These are phyloP conservation scores for Adelosebastes latens DNA, from an alignment of 2,797 vertebrate genomes.

Conservation along the genomic window DNA sequence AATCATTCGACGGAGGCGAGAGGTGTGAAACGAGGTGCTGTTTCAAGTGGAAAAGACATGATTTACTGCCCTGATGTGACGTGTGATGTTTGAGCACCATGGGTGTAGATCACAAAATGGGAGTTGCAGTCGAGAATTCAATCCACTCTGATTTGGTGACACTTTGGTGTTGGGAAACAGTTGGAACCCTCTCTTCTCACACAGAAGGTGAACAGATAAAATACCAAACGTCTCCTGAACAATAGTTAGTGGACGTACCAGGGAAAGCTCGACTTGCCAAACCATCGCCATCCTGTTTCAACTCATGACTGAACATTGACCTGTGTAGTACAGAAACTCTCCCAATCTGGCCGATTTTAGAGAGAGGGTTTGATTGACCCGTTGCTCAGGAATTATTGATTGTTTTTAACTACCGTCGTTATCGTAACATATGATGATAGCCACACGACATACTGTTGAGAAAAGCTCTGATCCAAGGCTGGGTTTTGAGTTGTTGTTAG, in stretches of 20 bases:
- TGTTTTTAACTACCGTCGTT: not conserved
- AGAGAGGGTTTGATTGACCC: not conserved
- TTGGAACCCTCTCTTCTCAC: not conserved
- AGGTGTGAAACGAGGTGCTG: constrained; percentile 50
- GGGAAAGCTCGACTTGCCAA: not conserved
- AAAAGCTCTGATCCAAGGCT: not conserved
- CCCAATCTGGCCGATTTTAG: not conserved
- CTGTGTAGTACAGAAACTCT: not conserved
- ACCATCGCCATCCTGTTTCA: not conserved
- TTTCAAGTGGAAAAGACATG: constrained; percentile 52
- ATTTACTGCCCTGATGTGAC: constrained; percentile 37
- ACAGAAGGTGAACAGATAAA: not conserved
- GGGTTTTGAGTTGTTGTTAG: not conserved
- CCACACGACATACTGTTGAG: not conserved
- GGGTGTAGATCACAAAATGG: constrained; percentile 14
- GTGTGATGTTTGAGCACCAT: constrained; percentile 9
- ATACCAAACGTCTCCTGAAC: not conserved
- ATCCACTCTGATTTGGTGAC: not conserved
- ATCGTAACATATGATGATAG: not conserved
- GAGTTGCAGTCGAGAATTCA: not conserved
- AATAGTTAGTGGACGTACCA: not conserved
- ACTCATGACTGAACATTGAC: not conserved
- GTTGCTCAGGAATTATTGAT: not conserved
- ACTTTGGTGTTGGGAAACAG: not conserved
- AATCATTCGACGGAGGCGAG: constrained; percentile 9